Conservation (phyloP, 2,888 invertebrate genomes). For the Allygus modestus region DNA sequence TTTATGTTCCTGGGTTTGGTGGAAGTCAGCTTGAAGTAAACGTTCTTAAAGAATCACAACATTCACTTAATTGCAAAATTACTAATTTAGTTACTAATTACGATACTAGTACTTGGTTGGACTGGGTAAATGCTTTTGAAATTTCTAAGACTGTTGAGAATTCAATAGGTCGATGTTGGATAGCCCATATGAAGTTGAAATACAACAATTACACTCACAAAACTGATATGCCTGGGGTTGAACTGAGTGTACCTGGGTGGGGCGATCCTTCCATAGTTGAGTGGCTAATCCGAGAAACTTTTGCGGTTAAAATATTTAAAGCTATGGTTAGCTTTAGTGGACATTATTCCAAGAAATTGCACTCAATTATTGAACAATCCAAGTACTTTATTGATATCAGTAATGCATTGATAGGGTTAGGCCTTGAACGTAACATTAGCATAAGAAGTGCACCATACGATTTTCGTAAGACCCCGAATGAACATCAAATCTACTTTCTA, state of each 20-base stretch:
- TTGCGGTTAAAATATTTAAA: no score
- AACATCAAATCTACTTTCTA: slow-evolving; percentile 87
- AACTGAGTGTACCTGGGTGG: slow-evolving; percentile 91
- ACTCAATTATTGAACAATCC: no score
- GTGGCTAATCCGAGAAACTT: slow-evolving; percentile 94
- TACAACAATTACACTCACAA: slow-evolving; percentile 92
- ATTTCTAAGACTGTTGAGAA: no score
- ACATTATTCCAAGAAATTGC: no score
- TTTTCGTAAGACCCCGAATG: slow-evolving; percentile 98
- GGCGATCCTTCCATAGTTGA: slow-evolving; percentile 94
- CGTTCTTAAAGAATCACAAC: slow-evolving; percentile 84
- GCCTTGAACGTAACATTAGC: slow-evolving; percentile 87
- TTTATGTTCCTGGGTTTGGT: slow-evolving; percentile 96
- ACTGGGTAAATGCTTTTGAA: no score
- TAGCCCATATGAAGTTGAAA: slow-evolving; percentile 89
- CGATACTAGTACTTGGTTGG: no score
- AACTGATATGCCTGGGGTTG: slow-evolving; percentile 90
- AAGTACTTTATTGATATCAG: slow-evolving; percentile 90
- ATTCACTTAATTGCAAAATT: slow-evolving; percentile 90
- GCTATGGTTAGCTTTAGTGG: background rate
- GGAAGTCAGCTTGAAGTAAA: slow-evolving; percentile 96
- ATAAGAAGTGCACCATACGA: slow-evolving; percentile 97
- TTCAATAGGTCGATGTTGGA: no score
- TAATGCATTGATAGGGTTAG: slow-evolving; percentile 84
- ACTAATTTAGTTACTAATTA: no score